Conservation (phyloP, 2,797 vertebrate genomes). For the Enoplosus armatus region DNA sequence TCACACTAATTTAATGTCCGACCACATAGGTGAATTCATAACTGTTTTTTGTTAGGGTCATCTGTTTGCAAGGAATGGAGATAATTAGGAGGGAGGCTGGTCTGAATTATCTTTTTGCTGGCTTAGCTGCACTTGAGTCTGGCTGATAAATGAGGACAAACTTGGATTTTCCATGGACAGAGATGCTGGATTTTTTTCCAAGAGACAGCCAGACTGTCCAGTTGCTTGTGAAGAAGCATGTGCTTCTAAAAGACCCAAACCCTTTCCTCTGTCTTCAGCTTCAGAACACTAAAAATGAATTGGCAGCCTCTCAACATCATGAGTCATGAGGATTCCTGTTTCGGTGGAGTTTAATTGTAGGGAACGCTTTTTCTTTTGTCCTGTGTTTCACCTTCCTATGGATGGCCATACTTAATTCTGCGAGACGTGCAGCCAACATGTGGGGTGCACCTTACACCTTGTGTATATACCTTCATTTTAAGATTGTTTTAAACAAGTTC, state of each 20-base stretch:
- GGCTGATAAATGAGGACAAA: slow-evolving; percentile 68
- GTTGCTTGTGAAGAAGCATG: slow-evolving; percentile 64
- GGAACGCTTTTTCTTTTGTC: slow-evolving; percentile 40
- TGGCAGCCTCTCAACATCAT: slow-evolving; percentile 71
- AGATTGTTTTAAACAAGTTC: slow-evolving; percentile 89
- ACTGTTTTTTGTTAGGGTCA: slow-evolving; percentile 57
- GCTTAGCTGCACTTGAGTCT: slow-evolving; percentile 65
- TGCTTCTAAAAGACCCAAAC: slow-evolving; percentile 77
- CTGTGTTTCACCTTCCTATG: slow-evolving; percentile 75
- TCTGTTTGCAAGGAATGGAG: slow-evolving; percentile 51
- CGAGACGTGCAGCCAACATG: slow-evolving; percentile 68
- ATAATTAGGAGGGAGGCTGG: slow-evolving; percentile 49
- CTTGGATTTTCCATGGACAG: slow-evolving; percentile 76
- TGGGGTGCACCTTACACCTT: slow-evolving; percentile 78
- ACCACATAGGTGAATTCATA: slow-evolving; percentile 66
- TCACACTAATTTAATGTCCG: slow-evolving; percentile 62
- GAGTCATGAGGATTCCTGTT: slow-evolving; percentile 78
- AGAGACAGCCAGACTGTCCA: slow-evolving; percentile 72
- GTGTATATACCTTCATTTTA: slow-evolving; percentile 89
- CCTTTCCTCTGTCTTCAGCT: slow-evolving; percentile 81
- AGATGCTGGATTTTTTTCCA: slow-evolving; percentile 73
- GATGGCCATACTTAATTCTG: slow-evolving; percentile 78
- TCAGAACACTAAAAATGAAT: slow-evolving; percentile 78
- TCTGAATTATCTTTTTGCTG: slow-evolving; percentile 58
- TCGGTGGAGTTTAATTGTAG: slow-evolving; percentile 64